Evolutionary conservation across 2,113 vertebrate genomes (phyloP).

Genomic region (Actenoides lindsayi): DNA sequence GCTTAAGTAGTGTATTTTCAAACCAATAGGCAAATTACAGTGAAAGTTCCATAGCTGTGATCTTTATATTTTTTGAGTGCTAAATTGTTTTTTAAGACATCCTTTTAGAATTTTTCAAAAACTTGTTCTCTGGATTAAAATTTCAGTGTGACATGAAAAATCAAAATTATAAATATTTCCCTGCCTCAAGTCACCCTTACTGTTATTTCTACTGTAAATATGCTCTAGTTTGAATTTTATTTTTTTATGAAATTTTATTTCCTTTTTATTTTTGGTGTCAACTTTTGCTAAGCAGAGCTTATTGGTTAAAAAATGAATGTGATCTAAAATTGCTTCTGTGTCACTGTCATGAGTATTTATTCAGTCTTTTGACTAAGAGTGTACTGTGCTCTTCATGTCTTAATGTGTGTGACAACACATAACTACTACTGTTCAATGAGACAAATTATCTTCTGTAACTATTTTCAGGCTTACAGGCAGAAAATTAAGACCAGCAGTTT

Average conservation of each 20-base stretch:
- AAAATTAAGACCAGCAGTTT: neutral
- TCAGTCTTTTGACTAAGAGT: neutral
- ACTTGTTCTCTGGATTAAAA: neutral
- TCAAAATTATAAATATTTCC: neutral
- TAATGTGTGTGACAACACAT: neutral
- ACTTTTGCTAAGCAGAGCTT: neutral
- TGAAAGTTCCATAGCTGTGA: neutral
- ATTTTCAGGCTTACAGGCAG: neutral
- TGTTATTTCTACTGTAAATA: neutral
- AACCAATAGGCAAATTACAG: neutral
- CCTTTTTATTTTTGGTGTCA: neutral
- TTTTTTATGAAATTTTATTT: neutral
- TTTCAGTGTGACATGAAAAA: neutral
- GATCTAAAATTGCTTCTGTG: neutral
- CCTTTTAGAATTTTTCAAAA: neutral
- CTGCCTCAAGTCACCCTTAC: neutral
- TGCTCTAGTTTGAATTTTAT: neutral
- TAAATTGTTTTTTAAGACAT: neutral
- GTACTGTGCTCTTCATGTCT: neutral
- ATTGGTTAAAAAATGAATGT: neutral
- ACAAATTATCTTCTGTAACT: neutral
- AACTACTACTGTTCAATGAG: neutral
- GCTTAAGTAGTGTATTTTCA: neutral
- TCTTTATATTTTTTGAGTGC: neutral
- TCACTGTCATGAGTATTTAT: neutral